Conservation (phyloP, 2,113 vertebrate genomes). For the Apeltes quadracus region DNA sequence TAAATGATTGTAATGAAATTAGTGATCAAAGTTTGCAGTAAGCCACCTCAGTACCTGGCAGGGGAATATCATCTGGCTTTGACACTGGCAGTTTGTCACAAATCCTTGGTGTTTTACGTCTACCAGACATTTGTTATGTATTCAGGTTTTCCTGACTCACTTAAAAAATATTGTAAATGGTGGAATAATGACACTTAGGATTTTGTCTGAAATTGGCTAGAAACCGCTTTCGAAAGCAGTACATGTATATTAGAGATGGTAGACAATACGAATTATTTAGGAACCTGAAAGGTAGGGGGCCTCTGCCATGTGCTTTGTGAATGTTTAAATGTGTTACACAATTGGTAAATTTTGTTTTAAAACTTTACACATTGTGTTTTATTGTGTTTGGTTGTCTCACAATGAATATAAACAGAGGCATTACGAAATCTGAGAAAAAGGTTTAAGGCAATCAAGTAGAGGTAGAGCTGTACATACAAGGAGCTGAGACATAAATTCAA, state of each 20-base stretch:
- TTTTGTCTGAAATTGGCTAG: not conserved
- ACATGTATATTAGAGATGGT: no score
- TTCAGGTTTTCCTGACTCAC: not conserved
- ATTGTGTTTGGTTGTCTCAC: no score
- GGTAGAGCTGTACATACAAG: slow-evolving; percentile 10
- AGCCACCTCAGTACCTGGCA: not conserved
- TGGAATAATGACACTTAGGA: not conserved
- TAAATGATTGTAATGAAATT: not conserved
- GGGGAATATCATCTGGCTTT: no score
- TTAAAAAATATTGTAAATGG: not conserved
- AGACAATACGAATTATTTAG: not conserved
- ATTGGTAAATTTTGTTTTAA: no score
- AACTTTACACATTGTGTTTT: no score
- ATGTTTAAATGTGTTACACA: no score
- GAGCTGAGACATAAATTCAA: slow-evolving; percentile 49
- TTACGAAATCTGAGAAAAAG: not conserved
- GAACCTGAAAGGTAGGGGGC: not conserved
- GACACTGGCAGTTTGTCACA: not conserved
- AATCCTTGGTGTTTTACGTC: not conserved
- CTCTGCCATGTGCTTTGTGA: not conserved
- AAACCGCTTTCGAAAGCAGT: not conserved
- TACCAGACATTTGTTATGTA: slow-evolving; percentile 13
- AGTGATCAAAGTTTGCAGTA: not conserved
- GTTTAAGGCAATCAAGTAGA: slow-evolving; percentile 2
- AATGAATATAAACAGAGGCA: not conserved